Conservation (phyloP, 2,888 invertebrate species). For the Pandemis corylana region DNA sequence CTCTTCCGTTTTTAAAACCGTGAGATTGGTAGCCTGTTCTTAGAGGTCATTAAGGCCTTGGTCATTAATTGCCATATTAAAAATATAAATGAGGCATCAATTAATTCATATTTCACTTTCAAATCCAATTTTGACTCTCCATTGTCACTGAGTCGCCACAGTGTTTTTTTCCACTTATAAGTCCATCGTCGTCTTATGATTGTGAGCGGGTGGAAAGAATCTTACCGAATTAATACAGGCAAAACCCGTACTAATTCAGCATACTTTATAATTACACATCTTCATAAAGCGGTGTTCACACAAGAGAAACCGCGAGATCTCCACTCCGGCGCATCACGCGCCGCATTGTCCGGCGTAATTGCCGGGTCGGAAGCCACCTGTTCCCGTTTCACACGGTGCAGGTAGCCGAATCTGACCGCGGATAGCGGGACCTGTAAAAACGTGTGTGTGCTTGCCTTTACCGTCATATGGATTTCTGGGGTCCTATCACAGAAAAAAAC, state of each 20-base stretch:
- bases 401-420: constrained; percentile 67
- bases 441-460: constrained; percentile 21
- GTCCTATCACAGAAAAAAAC: neutral
- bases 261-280: neutral
- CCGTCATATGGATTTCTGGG: constrained; percentile 7
- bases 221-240: too few species aligned
- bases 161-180: too few species aligned
- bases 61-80: neutral
- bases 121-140: neutral
- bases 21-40: constrained; percentile 27
- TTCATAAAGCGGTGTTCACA: constrained; percentile 39
- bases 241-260: neutral
- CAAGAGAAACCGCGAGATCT: constrained; percentile 54
- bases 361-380: constrained; percentile 77
- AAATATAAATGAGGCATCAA: neutral
- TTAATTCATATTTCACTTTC: too few species aligned
- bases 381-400: constrained; percentile 82
- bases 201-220: too few species aligned
- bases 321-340: constrained; percentile 74
- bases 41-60: constrained; percentile 15
- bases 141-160: neutral
- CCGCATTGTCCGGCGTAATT: constrained; percentile 77
- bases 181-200: too few species aligned
- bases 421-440: constrained; percentile 52
- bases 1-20: constrained; percentile 34